A percentile compares a stretch with the other conserved stretches of the same genome.
Conservation (phyloP, 2,113 vertebrate species). For the Spermophilus dauricus region DNA sequence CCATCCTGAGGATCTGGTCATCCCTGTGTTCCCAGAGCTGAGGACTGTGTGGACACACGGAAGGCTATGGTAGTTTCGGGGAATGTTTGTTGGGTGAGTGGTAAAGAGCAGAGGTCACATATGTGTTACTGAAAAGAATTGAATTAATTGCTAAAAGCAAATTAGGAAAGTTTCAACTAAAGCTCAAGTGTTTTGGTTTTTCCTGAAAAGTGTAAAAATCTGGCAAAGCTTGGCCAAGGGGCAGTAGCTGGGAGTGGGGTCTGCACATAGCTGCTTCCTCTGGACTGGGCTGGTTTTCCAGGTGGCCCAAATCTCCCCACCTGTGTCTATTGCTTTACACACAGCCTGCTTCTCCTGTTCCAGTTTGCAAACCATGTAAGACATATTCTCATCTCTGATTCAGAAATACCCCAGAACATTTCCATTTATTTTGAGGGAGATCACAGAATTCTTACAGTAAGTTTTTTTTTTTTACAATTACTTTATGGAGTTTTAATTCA, state of each 20-base stretch:
- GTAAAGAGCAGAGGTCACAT: neutral
- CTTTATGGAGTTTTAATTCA: neutral
- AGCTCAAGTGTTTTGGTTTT: neutral
- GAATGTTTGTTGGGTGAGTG: neutral
- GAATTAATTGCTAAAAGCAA: neutral
- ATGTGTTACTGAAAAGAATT: neutral
- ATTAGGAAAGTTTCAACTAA: neutral
- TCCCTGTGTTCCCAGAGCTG: neutral
- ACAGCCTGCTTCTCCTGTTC: neutral
- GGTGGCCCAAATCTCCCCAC: neutral
- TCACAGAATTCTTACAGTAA: neutral
- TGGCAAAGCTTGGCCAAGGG: neutral
- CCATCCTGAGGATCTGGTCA: neutral
- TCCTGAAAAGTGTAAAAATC: neutral
- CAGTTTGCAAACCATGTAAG: neutral
- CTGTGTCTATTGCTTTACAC: rapidly evolving
- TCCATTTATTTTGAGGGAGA: neutral
- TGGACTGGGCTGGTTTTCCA: neutral
- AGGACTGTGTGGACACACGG: neutral
- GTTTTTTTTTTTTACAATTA: no score
- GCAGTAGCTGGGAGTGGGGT: neutral
- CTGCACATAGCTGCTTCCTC: neutral
- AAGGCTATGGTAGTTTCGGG: neutral
- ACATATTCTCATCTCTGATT: neutral
- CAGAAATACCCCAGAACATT: neutral